A percentile compares a stretch with the other conserved stretches of the same genome.
Conservation (phyloP, 92 coral and sea anemone species). For the Porites evermanni region DNA sequence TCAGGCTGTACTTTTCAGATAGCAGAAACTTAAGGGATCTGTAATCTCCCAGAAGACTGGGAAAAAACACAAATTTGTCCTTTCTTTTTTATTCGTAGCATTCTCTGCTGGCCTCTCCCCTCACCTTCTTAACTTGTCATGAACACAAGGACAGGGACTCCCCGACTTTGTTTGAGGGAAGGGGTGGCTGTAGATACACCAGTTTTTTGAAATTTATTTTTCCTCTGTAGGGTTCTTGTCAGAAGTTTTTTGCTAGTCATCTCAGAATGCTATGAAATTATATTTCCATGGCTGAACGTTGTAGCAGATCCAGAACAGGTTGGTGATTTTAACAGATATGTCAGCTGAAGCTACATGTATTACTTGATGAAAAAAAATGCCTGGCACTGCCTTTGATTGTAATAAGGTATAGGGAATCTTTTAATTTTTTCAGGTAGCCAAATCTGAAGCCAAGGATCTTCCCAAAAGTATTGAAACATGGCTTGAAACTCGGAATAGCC, state of each 20-base stretch:
- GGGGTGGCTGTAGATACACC: too few relatives aligned
- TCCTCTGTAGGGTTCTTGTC: constrained; percentile 64
- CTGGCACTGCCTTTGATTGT: not conserved
- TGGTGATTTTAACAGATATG: not conserved
- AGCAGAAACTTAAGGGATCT: too few relatives aligned
- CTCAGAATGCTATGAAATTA: constrained; percentile 56
- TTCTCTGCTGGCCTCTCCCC: too few relatives aligned
- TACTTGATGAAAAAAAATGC: not conserved
- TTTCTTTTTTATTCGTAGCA: too few relatives aligned
- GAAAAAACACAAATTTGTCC: too few relatives aligned
- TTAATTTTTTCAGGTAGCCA: not conserved
- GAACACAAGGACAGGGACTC: too few relatives aligned
- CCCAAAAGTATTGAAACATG: constrained; percentile 30
- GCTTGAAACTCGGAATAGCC: not conserved
- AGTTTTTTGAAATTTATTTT: not conserved
- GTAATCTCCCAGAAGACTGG: too few relatives aligned
- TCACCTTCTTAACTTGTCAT: too few relatives aligned
- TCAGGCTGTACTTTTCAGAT: too few relatives aligned
- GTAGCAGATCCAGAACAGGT: constrained; percentile 25
- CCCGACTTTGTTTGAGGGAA: too few relatives aligned
- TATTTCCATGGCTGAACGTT: constrained; percentile 56
- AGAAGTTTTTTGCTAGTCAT: constrained; percentile 54
- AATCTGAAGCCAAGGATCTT: constrained; percentile 25
- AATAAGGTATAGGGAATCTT: too few relatives aligned
- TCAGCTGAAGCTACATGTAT: not conserved